Evolutionary conservation across 1,140 invertebrate genomes (phyloP).

Genomic region (Neelides sp.): DNA sequence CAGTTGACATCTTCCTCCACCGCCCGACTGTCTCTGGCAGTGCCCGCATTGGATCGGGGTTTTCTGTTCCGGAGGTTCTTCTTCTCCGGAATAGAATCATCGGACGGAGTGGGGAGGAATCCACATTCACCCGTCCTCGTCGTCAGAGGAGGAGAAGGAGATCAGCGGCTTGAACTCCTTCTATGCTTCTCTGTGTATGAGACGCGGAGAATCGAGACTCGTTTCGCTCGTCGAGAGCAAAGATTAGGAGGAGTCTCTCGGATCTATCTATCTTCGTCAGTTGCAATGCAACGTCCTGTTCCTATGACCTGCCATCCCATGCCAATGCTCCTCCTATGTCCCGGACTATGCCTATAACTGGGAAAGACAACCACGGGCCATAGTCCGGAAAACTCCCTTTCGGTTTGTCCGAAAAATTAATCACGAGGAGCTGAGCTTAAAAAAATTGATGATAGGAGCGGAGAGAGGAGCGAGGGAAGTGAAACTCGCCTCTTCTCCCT

Average conservation of each 20-base stretch:
- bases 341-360: slow-evolving; percentile 5
- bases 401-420: slow-evolving; percentile 28
- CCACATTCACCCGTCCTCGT: too few relatives aligned
- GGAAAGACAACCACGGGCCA: too few relatives aligned
- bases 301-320: slow-evolving; percentile 8
- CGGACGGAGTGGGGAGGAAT: background rate
- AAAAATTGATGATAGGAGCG: slow-evolving; percentile 26
- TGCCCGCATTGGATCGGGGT: background rate
- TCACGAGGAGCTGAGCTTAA: slow-evolving; percentile 19
- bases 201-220: slow-evolving; percentile 4
- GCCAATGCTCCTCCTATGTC: slow-evolving; percentile 10
- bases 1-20: slow-evolving; percentile 15
- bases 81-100: slow-evolving; percentile 9
- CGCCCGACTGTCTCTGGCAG: background rate
- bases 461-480: too few relatives aligned
- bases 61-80: slow-evolving; percentile 7
- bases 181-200: background rate
- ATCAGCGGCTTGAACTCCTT: background rate
- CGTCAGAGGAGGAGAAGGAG: slow-evolving; percentile 1
- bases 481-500: too few relatives aligned
- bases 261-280: slow-evolving; percentile 30
- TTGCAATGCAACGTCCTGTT: slow-evolving; percentile 24
- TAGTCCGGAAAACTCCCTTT: slow-evolving; percentile 23
- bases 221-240: slow-evolving; percentile 21
- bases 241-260: slow-evolving; percentile 28